A percentile compares a stretch with the other conserved stretches of the same genome.
phyloP scores from a whole-genome alignment of 2,797 vertebrate genomes.

The Sebastes goodei region DNA sequence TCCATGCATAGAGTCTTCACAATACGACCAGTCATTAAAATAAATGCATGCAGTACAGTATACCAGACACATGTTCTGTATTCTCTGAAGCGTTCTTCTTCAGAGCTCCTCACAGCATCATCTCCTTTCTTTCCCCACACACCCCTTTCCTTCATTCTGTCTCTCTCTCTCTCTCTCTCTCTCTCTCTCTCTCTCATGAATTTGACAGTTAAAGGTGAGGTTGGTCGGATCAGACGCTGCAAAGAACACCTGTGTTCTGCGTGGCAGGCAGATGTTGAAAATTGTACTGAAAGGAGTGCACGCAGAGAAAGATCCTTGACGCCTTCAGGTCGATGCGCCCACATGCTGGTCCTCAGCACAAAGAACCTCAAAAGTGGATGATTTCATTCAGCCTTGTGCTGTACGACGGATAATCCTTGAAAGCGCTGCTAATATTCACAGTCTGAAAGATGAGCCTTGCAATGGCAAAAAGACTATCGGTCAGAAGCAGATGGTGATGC shows the following conservation, averaged over 20 bases:
- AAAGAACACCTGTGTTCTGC: conserved; percentile 26
- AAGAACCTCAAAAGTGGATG: conserved; percentile 36
- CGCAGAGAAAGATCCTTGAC: conserved; percentile 21
- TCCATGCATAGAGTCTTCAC: background rate
- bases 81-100: conserved; percentile 23
- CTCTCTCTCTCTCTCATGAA: conserved; percentile 33
- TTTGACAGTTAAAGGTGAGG: conserved; percentile 29
- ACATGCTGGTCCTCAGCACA: conserved; percentile 19
- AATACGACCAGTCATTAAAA: conserved; percentile 20
- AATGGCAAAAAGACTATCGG: background rate
- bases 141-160: conserved; percentile 16
- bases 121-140: conserved; percentile 3
- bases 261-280: conserved; percentile 1
- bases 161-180: conserved; percentile 22
- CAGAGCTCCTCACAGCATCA: background rate
- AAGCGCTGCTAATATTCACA: conserved; percentile 1
- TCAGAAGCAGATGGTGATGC: conserved; percentile 4
- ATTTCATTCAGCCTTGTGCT: conserved; percentile 21
- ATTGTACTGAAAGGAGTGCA: background rate
- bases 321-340: conserved; percentile 34
- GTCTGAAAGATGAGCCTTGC: conserved; percentile 2
- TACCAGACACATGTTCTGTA: conserved; percentile 7
- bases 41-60: background rate
- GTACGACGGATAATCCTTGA: conserved; percentile 27
- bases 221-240: conserved; percentile 14